phyloP scores from a whole-genome alignment of 2,797 vertebrate genomes.

The Anabacerthia variegaticeps region DNA sequence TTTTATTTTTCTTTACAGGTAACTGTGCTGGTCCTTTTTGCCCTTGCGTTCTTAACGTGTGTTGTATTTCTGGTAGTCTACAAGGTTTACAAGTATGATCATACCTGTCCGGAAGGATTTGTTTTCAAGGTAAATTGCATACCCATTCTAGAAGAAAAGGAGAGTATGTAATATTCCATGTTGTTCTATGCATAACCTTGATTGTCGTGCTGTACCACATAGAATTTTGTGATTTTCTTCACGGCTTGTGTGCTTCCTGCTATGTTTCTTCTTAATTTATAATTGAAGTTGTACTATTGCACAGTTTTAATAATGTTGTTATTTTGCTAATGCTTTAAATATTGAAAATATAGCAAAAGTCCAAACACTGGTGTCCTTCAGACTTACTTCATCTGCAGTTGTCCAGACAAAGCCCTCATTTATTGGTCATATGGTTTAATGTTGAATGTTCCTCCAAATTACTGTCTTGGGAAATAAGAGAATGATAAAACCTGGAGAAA shows the following conservation, averaged over 20 bases:
- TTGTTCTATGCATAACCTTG: neutral
- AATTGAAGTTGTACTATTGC: neutral
- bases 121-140: constrained; percentile 87
- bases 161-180: neutral
- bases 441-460: neutral
- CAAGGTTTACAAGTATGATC: constrained; percentile 97
- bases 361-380: neutral
- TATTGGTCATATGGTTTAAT: neutral
- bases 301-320: neutral
- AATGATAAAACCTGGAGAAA: neutral
- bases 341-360: neutral
- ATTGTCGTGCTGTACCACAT: neutral
- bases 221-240: neutral
- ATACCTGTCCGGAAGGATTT: constrained; percentile 92
- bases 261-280: neutral
- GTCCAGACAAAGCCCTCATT: neutral
- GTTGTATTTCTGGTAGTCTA: constrained; percentile 96
- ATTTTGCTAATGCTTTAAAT: neutral
- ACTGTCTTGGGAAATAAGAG: neutral
- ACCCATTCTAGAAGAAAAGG: neutral
- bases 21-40: constrained; percentile 91
- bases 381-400: neutral
- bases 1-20: constrained; percentile 77
- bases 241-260: neutral
- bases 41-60: constrained; percentile 92